Evolutionary conservation across 2,888 invertebrate species (phyloP), one percentile per base, ranked within the genome.

Genomic region (Carpatolechia fugitivella): DNA sequence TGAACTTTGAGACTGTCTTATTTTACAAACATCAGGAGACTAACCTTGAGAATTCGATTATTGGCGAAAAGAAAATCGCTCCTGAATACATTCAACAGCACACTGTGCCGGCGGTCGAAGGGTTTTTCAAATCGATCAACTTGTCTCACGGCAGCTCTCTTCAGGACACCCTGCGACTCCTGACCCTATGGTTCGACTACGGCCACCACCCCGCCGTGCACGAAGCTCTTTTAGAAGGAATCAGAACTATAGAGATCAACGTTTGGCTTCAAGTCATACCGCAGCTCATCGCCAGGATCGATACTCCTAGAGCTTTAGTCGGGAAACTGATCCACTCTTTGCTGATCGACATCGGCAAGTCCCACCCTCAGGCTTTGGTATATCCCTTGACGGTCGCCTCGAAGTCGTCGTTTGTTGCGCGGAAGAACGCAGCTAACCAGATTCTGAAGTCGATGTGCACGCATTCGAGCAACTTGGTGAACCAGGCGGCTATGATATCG

Each of bases 231-330:
- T 92, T 95, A 0, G 98, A 98, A 66, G 98, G 98, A 0, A 95
- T 99, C 63, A 93, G 96, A 65, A 93, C 96, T 1, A 98, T 99
- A 38, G 98, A 98, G 75, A 97, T 99, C 59, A 98, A 99, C 72
- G 99, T 98, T 2, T 99, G 99, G 99, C 91, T 99, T 8, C 99
- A 99, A 92, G 99, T 99, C 0, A 99, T 99, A 65, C 99, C 99
- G 0, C 99, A 99, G 79, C 90, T 99, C 30, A 99, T 99, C 63
- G 99, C 99, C 0, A 93, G 99, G 52, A 99, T 99, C 59, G 99
- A 99, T 75, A 98, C 98, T 0, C 96, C 96, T 0, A 91, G 98
- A 33, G 94, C 95, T 52, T 85, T 97, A 53, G 98, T 99, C 0
- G 96, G 97, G 0, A 94, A 96, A 59, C 90, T 99, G 41, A 98